Evolutionary conservation across 2,888 invertebrate genomes (phyloP).

Genomic region (Amblyteles armatorius): DNA sequence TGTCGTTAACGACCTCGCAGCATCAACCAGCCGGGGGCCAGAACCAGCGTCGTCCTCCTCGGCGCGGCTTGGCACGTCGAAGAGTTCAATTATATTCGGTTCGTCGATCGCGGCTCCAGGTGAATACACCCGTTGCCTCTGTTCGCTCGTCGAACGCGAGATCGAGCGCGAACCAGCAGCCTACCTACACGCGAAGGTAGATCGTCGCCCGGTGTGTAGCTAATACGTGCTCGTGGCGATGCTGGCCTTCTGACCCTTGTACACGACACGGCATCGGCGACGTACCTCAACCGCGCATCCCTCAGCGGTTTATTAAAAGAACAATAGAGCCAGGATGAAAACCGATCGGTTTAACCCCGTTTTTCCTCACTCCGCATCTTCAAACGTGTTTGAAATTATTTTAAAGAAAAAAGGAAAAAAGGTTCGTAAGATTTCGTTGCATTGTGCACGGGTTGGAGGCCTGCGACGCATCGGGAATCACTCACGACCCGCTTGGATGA

Average conservation of each 20-base stretch:
- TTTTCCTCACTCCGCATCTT: conserved; percentile 53
- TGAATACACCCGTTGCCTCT: conserved; percentile 69
- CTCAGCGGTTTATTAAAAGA: conserved; percentile 71
- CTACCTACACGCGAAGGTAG: conserved; percentile 23
- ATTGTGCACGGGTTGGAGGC: background rate
- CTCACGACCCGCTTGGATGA: background rate
- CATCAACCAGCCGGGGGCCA: conserved; percentile 9
- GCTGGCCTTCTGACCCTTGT: conserved; percentile 55
- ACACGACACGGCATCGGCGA: conserved; percentile 16
- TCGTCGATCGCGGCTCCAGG: conserved; percentile 72
- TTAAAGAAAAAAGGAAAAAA: conserved; percentile 4
- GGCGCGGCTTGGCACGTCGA: conserved; percentile 49
- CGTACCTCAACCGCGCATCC: conserved; percentile 19
- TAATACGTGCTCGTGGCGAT: conserved; percentile 49
- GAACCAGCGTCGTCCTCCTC: conserved; percentile 36
- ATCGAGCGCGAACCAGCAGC: conserved; percentile 52
- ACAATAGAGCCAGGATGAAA: conserved; percentile 66
- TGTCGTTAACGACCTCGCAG: conserved; percentile 49
- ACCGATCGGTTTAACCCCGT: conserved; percentile 71
- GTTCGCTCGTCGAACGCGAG: conserved; percentile 56
- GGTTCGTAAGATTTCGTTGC: background rate
- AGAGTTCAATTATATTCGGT: conserved; percentile 73
- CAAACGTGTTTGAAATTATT: conserved; percentile 23
- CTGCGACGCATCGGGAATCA: background rate
- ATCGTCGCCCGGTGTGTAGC: conserved; percentile 2